These are phyloP conservation scores for Apostichopus parvimensis DNA, from an alignment of 35 echinoderm and acorn worm genomes.

Conservation along the genomic window DNA sequence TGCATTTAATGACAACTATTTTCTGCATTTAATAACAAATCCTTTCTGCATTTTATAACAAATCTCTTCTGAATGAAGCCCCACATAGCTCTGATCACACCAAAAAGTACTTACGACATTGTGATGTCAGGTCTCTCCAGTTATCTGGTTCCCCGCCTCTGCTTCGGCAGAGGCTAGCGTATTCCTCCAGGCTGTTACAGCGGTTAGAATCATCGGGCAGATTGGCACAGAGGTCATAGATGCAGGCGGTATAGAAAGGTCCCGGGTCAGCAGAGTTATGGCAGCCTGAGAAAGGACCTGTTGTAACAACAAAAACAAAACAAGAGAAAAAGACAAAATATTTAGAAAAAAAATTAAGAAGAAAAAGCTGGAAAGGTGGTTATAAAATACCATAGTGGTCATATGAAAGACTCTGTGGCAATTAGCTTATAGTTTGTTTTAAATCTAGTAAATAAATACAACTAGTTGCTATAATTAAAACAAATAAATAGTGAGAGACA, in stretches of 20 bases:
- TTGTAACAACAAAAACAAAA: not conserved
- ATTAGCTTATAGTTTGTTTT: no score
- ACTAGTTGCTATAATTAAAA: no score
- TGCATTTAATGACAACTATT: no score
- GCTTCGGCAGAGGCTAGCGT: constrained; percentile 69
- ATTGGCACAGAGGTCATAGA: constrained; percentile 83
- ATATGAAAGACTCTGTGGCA: no score
- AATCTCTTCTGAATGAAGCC: not conserved
- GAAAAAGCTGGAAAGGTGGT: no score
- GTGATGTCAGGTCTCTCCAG: constrained; percentile 65
- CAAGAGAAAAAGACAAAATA: not conserved
- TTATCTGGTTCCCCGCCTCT: constrained; percentile 59
- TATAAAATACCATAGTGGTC: no score
- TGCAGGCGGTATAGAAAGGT: constrained; percentile 67
- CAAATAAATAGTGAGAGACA: no score
- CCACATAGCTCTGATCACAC: not conserved
- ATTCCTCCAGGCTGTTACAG: constrained; percentile 74
- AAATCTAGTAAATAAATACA: no score
- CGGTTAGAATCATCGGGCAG: constrained; percentile 68
- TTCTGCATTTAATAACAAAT: not conserved
- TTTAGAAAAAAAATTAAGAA: not conserved
- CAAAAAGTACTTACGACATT: constrained; percentile 73
- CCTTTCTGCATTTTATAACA: not conserved
- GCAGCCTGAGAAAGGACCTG: constrained; percentile 79
- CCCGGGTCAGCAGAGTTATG: constrained; percentile 57